Conservation (phyloP, 2,888 invertebrate genomes). For the Noctuana brunneofusca region DNA sequence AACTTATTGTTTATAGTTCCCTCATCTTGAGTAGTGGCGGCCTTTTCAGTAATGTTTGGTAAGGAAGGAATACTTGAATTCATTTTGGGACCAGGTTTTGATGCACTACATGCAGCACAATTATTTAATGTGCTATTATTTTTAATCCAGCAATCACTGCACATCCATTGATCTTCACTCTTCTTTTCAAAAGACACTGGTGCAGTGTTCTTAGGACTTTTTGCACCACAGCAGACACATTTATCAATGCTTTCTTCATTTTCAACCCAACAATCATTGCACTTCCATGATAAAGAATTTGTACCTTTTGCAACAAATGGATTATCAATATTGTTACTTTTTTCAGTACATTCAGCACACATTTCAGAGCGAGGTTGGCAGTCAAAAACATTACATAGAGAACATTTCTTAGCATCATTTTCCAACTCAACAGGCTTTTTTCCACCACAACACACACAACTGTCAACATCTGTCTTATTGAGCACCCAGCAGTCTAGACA, state of each 20-base stretch:
- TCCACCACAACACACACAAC: conserved; percentile 58
- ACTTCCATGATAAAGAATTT: conserved; percentile 54
- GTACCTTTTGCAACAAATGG: conserved; percentile 35
- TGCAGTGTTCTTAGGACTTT: conserved; percentile 43
- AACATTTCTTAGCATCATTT: conserved; percentile 44
- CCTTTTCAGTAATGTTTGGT: conserved; percentile 5
- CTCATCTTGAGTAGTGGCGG: conserved; percentile 10
- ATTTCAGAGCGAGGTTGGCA: conserved; percentile 45
- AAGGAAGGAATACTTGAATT: not conserved
- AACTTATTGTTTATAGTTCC: conserved; percentile 34
- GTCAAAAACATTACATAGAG: conserved; percentile 49
- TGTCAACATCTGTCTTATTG: conserved; percentile 53
- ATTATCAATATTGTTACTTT: conserved; percentile 38
- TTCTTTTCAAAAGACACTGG: conserved; percentile 21
- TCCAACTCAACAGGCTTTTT: conserved; percentile 41
- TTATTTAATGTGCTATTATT: conserved; percentile 53
- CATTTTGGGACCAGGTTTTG: conserved; percentile 44
- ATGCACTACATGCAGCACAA: conserved; percentile 58
- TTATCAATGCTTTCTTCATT: conserved; percentile 50
- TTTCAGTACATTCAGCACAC: conserved; percentile 52
- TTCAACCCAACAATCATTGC: conserved; percentile 55
- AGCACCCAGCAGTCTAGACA: conserved; percentile 56
- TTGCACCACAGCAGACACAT: conserved; percentile 54
- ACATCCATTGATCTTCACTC: conserved; percentile 49
- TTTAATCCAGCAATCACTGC: conserved; percentile 58